phyloP scores from a whole-genome alignment of 2,797 vertebrate genomes.

The Acrocephalus scirpaceus region DNA sequence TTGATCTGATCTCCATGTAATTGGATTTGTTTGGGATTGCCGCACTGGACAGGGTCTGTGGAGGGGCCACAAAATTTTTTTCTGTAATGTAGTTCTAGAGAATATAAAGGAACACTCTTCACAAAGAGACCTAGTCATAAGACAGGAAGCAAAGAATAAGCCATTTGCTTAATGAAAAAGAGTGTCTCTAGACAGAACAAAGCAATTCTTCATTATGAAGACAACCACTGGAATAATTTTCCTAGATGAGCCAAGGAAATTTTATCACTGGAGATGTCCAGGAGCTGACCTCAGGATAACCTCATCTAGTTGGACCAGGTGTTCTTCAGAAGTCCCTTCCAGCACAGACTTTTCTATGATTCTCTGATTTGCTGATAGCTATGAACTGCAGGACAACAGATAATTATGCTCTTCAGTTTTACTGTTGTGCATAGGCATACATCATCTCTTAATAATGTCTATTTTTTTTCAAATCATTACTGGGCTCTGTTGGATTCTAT shows the following conservation, averaged over 20 bases:
- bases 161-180: background rate
- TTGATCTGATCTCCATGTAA: background rate
- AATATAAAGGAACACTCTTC: background rate
- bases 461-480: background rate
- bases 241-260: background rate
- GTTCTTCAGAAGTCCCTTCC: background rate
- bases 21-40: fast-evolving
- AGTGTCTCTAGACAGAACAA: background rate
- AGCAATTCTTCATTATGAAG: background rate
- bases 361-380: background rate
- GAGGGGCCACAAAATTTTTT: background rate
- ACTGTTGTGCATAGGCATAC: background rate
- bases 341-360: background rate
- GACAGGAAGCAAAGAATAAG: background rate
- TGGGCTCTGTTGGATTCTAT: background rate
- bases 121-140: background rate
- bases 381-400: background rate
- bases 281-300: background rate
- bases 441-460: background rate
- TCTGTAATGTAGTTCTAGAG: background rate
- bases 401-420: background rate
- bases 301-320: background rate
- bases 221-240: background rate
- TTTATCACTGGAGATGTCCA: background rate
- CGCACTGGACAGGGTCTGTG: background rate